A percentile compares a stretch with the other conserved stretches of the same genome.
Evolutionary conservation across 2,797 vertebrate genomes (phyloP).

Genomic region (Takifugu rubripes): DNA sequence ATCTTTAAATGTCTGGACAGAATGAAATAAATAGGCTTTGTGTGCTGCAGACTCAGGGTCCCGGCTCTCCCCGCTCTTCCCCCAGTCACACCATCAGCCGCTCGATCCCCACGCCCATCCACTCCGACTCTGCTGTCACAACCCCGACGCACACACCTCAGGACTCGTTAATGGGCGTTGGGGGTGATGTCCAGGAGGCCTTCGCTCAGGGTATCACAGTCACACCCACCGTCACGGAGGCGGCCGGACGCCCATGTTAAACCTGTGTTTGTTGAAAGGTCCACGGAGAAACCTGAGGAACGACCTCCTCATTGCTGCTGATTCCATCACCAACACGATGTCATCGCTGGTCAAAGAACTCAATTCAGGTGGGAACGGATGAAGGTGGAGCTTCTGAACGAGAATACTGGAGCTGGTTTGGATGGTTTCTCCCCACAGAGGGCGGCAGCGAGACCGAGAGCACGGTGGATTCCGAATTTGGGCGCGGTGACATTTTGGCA

Average conservation of each 20-base stretch:
- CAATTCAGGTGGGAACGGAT: conserved; percentile 82
- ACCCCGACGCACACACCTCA: conserved; percentile 93
- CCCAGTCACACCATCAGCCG: conserved; percentile 94
- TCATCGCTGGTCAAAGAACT: conserved; percentile 96
- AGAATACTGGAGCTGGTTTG: background rate
- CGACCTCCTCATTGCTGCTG: conserved; percentile 94
- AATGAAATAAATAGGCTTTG: conserved; percentile 16
- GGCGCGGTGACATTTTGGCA: conserved; percentile 82
- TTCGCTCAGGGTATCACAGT: conserved; percentile 87
- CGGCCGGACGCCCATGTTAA: background rate
- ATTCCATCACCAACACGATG: conserved; percentile 99
- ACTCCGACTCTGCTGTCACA: conserved; percentile 88
- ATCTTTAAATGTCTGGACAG: conserved; percentile 27
- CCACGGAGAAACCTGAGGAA: conserved; percentile 95
- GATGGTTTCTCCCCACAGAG: conserved; percentile 65
- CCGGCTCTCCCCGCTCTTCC: conserved; percentile 91
- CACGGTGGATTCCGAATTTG: conserved; percentile 86
- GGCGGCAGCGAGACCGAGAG: conserved; percentile 90
- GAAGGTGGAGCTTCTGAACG: background rate
- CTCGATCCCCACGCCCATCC: conserved; percentile 90
- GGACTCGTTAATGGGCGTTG: conserved; percentile 96
- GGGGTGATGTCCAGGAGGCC: conserved; percentile 97
- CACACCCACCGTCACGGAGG: background rate
- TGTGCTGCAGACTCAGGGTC: conserved; percentile 89
- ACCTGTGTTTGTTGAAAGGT: conserved; percentile 69